Percentiles rank a stretch among this genome's conserved stretches.
These are phyloP conservation scores for Sylvilagus bachmani DNA, from an alignment of 2,113 vertebrate genomes.

Conservation along the genomic window DNA sequence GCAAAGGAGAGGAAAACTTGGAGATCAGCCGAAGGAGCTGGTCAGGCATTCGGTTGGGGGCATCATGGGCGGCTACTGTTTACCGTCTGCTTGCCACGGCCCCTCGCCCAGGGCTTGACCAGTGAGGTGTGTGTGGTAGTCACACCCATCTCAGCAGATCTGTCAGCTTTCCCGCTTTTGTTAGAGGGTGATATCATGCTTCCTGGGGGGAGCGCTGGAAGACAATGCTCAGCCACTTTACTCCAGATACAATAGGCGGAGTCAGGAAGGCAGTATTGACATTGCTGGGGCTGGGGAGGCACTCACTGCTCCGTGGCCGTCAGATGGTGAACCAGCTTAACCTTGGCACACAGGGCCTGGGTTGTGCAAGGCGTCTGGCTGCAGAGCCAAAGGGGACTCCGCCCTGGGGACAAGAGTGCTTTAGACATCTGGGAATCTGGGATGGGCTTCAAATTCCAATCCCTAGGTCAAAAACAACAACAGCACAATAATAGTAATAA, in stretches of 20 bases:
- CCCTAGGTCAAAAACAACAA: constrained; percentile 61
- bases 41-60: neutral
- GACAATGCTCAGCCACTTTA: constrained; percentile 89
- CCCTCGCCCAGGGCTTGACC: constrained; percentile 78
- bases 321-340: constrained; percentile 84
- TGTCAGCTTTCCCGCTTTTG: constrained; percentile 93
- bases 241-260: constrained; percentile 89
- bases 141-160: constrained; percentile 90
- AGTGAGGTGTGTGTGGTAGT: constrained; percentile 85
- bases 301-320: constrained; percentile 54
- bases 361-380: constrained; percentile 83
- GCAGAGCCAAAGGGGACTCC: constrained; percentile 84
- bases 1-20: neutral
- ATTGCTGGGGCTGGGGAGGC: constrained; percentile 83
- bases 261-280: constrained; percentile 90
- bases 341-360: constrained; percentile 74
- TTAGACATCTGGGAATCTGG: constrained; percentile 78
- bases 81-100: constrained; percentile 44
- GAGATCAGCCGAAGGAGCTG: neutral
- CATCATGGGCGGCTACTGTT: neutral
- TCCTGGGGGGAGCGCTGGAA: constrained; percentile 89
- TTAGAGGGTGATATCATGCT: constrained; percentile 92
- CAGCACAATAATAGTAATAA: constrained; percentile 57
- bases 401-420: constrained; percentile 82
- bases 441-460: constrained; percentile 61